Base-by-base conservation (phyloP, 2,113 vertebrate species). In the Columbina picui region DNA sequence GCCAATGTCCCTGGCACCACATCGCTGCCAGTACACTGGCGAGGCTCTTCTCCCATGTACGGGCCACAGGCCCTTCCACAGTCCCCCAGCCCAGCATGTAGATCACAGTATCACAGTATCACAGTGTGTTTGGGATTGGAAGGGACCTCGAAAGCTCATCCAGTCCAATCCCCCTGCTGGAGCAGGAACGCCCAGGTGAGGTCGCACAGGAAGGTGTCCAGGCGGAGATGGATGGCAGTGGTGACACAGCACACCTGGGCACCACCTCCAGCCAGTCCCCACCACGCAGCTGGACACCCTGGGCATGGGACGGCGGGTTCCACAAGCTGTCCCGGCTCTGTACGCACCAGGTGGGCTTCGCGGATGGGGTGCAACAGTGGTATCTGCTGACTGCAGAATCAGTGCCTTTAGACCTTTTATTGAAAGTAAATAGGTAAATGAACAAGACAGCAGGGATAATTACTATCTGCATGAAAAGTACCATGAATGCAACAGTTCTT, bases 251-350 rank as follows among this genome's bases (percentile, higher is more conserved):
- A 60, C 22, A 83, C 41, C 12, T 5, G 5, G 26, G 7, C 23
- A 5, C 25, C 0, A 0, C 32, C 36, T 9, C 20, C 59, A 77
- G 36, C 17, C 0, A 0, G 50, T 21, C 20, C 50, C 64, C 38
- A 20, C 9, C 7, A 2, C 0, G 1, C 34, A 57, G 76, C 16
- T 0, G 0, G 41, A 47, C 2, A 8, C 19, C 16, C 39, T 4
- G 10, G 64, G 39, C 39, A 84, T 17, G 7, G 27, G 21, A n/a
- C 5, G 0, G 0, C 3, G 3, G 22, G 34, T 19, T 57, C 4
- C 0, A 2, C 2, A 2, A 32, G 34, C 68, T 89, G 84, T n/a
- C 47, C 36, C 1, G 3, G 78, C 59, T 80, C 87, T n/a, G 67
- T 14, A 16, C 26, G 20, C 70, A 57, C 9, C 13, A 9, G 20